phyloP scores from a whole-genome alignment of 2,797 vertebrate species.

The Hylomyscus alleni region DNA sequence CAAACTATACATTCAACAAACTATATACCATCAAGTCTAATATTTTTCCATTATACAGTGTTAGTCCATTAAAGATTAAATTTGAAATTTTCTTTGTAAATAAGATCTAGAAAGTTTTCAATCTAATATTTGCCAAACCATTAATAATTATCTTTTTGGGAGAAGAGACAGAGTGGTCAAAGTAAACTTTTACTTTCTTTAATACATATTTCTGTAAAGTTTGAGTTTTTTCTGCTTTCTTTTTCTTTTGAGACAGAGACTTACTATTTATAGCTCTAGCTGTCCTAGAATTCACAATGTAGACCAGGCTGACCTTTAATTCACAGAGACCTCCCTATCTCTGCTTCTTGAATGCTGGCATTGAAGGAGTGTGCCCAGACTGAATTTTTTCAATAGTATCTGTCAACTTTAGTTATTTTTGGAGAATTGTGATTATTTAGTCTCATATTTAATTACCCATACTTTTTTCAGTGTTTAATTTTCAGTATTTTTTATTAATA shows the following conservation, averaged over 20 bases:
- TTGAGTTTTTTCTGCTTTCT: slow-evolving; percentile 18
- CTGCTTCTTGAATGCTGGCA: background rate
- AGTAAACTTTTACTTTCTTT: slow-evolving; percentile 35
- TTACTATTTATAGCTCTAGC: background rate
- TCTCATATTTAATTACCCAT: slow-evolving; percentile 25
- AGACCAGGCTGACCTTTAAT: background rate
- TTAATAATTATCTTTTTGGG: slow-evolving; percentile 27
- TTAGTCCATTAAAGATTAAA: slow-evolving; percentile 64
- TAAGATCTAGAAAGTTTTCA: slow-evolving; percentile 47
- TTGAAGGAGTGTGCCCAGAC: background rate
- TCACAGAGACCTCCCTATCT: background rate
- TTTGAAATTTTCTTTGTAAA: slow-evolving; percentile 55
- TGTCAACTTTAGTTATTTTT: slow-evolving; percentile 49
- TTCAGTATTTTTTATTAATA: slow-evolving; percentile 60
- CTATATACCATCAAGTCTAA: slow-evolving; percentile 49
- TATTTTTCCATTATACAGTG: slow-evolving; percentile 33
- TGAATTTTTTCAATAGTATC: slow-evolving; percentile 22
- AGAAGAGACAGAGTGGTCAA: background rate
- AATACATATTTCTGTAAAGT: slow-evolving; percentile 44
- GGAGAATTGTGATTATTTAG: background rate
- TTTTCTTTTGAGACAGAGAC: background rate
- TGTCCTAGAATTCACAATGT: background rate
- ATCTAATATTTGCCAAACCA: slow-evolving; percentile 37
- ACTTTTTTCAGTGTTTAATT: background rate
- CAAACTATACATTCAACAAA: slow-evolving; percentile 53